Percentiles rank a stretch among this genome's conserved stretches.
Conservation (phyloP, 2,113 vertebrate genomes). For the Odocoileus virginianus region DNA sequence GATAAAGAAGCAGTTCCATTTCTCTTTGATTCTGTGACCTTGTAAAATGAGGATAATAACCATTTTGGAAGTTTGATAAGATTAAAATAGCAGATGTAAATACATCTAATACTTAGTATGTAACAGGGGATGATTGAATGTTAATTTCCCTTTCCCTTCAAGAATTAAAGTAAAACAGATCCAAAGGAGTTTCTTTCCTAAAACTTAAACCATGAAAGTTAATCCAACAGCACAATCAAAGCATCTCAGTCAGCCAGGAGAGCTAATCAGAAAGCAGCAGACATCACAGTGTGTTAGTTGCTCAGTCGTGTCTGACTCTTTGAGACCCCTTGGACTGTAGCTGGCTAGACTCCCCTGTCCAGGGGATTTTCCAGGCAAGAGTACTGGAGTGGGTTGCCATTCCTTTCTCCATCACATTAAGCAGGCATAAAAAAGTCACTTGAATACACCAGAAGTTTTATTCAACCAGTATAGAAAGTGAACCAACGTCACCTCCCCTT, state of each 20-base stretch:
- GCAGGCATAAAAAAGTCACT: not conserved
- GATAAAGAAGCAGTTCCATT: not conserved
- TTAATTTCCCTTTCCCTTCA: constrained; percentile 2
- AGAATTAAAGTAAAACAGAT: not conserved
- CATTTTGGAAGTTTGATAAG: not conserved
- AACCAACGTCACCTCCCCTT: not conserved
- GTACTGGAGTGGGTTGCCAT: not conserved
- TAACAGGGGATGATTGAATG: not conserved
- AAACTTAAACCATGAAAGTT: not conserved
- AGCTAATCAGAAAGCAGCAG: not conserved
- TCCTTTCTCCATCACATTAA: not conserved
- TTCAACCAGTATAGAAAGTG: not conserved
- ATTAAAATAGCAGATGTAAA: constrained; percentile 27
- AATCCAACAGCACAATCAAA: not conserved
- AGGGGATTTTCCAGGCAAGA: not conserved
- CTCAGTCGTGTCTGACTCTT: not conserved
- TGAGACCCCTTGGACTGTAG: not conserved
- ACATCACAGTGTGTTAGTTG: not conserved
- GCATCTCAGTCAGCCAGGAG: not conserved
- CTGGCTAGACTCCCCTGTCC: not conserved
- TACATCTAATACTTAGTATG: not conserved
- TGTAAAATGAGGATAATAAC: not conserved
- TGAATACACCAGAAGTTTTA: not conserved
- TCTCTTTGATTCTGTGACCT: constrained; percentile 15
- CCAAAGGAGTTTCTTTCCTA: not conserved